Evolutionary conservation across 30 jellyfish, hydroid and myxozoan species (phyloP).

Genomic region (Turritopsis dohrnii): DNA sequence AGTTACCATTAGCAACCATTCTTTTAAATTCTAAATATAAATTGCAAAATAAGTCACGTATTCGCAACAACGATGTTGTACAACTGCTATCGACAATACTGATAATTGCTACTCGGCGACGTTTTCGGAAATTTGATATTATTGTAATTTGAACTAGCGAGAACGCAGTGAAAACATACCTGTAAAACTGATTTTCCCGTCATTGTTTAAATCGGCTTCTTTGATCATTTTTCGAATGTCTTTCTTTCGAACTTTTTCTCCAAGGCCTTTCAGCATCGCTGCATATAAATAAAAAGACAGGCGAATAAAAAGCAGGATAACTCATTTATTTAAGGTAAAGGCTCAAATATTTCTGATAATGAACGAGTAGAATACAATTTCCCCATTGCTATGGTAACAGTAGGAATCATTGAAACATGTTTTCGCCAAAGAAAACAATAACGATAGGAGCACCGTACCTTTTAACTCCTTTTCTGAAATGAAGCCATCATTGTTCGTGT

Average conservation of each 20-base stretch:
- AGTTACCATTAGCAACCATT: slow-evolving; percentile 35
- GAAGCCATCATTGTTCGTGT: slow-evolving; percentile 28
- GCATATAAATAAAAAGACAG: not conserved
- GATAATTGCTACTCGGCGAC: no score
- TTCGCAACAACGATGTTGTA: not conserved
- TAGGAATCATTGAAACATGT: no score
- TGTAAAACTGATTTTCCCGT: slow-evolving; percentile 31
- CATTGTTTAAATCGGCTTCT: slow-evolving; percentile 33
- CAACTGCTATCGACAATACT: no score
- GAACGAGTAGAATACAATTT: no score
- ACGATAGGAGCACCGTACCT: not conserved
- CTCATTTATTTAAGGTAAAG: no score
- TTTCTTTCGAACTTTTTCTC: slow-evolving; percentile 35
- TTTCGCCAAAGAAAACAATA: no score
- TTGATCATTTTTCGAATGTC: slow-evolving; percentile 35
- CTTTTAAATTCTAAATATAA: slow-evolving; percentile 28
- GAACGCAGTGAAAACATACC: not conserved
- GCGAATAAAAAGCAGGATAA: not conserved
- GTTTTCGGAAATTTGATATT: not conserved
- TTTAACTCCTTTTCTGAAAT: slow-evolving; percentile 24
- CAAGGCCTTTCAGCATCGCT: slow-evolving; percentile 34
- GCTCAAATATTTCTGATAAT: no score
- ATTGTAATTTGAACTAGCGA: not conserved
- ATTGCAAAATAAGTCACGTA: not conserved
- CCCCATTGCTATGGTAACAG: no score